phyloP scores from a whole-genome alignment of 2,888 invertebrate species.

The Pyrrhia umbra region DNA sequence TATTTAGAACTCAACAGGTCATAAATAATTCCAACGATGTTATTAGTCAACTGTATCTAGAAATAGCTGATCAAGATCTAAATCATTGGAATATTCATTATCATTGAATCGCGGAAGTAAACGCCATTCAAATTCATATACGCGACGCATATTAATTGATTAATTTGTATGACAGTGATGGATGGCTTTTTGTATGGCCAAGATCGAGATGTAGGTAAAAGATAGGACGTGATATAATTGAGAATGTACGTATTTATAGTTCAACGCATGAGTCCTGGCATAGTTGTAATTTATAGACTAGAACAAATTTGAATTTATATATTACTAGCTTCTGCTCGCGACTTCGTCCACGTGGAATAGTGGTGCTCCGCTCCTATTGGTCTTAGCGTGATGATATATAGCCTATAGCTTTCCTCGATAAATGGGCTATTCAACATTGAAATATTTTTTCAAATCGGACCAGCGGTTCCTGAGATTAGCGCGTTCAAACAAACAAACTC shows the following conservation, averaged over 20 bases:
- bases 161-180: slow-evolving; percentile 60
- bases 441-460: no score
- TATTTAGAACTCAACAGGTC: slow-evolving; percentile 28
- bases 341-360: no score
- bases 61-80: slow-evolving; percentile 54
- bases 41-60: slow-evolving; percentile 52
- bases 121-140: slow-evolving; percentile 62
- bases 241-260: neutral
- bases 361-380: no score
- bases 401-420: no score
- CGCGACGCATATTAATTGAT: slow-evolving; percentile 57
- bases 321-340: no score
- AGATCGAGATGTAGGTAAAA: slow-evolving; percentile 49
- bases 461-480: no score
- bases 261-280: neutral
- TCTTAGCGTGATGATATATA: no score
- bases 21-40: slow-evolving; percentile 51
- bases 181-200: slow-evolving; percentile 43
- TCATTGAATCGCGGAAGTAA: slow-evolving; percentile 59
- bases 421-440: no score
- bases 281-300: no score
- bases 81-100: slow-evolving; percentile 56
- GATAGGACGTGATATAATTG: slow-evolving; percentile 4
- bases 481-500: no score
- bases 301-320: no score